Base-by-base conservation (phyloP, 2,113 vertebrate species). In the Takifugu bimaculatus region DNA sequence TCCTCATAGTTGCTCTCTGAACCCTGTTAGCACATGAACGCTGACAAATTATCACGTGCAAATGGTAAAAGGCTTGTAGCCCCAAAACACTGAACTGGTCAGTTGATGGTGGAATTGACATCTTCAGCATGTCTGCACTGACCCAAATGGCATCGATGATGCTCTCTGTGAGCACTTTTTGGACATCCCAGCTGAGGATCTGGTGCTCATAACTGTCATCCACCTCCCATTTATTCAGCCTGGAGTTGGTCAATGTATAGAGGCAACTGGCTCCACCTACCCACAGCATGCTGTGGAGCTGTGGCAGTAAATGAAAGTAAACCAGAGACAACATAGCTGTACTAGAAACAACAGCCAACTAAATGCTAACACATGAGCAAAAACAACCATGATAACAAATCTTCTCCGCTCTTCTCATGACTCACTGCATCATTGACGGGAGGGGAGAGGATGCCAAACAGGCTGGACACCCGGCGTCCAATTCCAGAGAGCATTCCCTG, bases 141-240 rank as follows among this genome's bases (percentile, higher is more conserved):
- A 99, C 97, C 97, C 96, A 98, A 72, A 99, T 95, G 53, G 95
- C 93, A 51, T 98, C 94, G 0, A 90, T 80, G 43, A 99, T 90
- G 74, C 89, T 91, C 67, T 96, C 95, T 7, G 84, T 93, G 63
- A 99, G 87, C 50, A 83, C 82, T 61, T 83, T 87, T 51, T 81
- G 89, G 68, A 90, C 58, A 66, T 95, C 95, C 96, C 95, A 99
- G 78, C 83, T 95, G 65, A 94, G 65, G 49, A 89, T 74, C 26
- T 93, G 97, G 53, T 85, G 92, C 72, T 98, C 97, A 6, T 89
- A 86, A 42, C 62, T 83, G 68, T 93, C 93, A 13, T 93, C 93
- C 65, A 99, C 74, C 82, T 96, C 94, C 96, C 96, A 99, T 59
- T 95, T 98, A 61, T 84, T 92, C 48, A 98, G 82, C 39, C 74